A percentile compares a stretch with the other conserved stretches of the same genome.
phyloP scores from a whole-genome alignment of 2,888 invertebrate species.

The Esperia sulphurella region DNA sequence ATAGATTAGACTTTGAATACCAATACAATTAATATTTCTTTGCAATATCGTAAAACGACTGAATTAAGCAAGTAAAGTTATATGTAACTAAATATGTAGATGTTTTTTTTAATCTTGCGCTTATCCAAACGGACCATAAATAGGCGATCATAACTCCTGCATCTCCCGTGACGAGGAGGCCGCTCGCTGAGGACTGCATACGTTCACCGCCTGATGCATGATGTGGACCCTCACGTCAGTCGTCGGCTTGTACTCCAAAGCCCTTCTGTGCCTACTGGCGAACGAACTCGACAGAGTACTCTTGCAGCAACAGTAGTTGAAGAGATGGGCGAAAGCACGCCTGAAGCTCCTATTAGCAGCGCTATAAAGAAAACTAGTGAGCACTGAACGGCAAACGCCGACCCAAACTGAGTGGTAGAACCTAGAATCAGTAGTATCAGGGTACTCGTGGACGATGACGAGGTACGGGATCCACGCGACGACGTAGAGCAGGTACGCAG shows the following conservation, averaged over 20 bases:
- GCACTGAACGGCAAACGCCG: slow-evolving; percentile 83
- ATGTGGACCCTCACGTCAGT: slow-evolving; percentile 87
- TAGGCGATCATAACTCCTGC: slow-evolving; percentile 26
- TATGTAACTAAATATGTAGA: neutral
- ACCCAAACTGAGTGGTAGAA: slow-evolving; percentile 85
- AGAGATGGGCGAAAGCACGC: slow-evolving; percentile 84
- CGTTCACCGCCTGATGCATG: slow-evolving; percentile 57
- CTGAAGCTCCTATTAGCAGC: slow-evolving; percentile 84
- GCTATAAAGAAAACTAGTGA: slow-evolving; percentile 82
- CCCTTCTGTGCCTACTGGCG: slow-evolving; percentile 78
- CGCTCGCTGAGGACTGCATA: slow-evolving; percentile 65
- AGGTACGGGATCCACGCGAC: slow-evolving; percentile 85
- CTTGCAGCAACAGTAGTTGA: slow-evolving; percentile 90
- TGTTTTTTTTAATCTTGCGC: neutral
- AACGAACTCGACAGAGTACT: slow-evolving; percentile 81
- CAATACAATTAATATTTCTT: too few relatives aligned
- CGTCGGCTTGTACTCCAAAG: slow-evolving; percentile 49
- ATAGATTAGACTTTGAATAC: too few relatives aligned
- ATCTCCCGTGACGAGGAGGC: slow-evolving; percentile 26
- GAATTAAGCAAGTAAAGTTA: too few relatives aligned
- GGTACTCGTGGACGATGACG: slow-evolving; percentile 75
- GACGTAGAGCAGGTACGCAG: slow-evolving; percentile 81
- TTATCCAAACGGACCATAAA: neutral
- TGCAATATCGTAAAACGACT: too few relatives aligned
- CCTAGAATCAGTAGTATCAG: slow-evolving; percentile 64